Conservation (phyloP, 2,113 vertebrate genomes). For the Tetraodon nigroviridis region DNA sequence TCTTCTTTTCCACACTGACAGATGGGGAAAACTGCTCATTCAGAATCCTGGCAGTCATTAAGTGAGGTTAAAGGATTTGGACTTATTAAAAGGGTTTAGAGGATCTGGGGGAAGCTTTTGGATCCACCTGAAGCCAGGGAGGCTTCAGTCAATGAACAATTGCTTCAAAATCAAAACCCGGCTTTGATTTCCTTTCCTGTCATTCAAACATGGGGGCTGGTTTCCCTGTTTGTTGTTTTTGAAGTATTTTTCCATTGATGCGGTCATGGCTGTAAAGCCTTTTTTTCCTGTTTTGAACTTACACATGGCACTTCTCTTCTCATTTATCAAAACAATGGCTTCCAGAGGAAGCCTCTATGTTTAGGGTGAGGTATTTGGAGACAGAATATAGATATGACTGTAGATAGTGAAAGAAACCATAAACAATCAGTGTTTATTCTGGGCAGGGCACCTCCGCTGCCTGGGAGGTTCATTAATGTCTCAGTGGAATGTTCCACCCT, state of each 20-base stretch:
- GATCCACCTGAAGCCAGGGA: constrained; percentile 29
- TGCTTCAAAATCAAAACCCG: constrained; percentile 38
- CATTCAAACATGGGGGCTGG: background rate
- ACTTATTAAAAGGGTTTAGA: constrained; percentile 54
- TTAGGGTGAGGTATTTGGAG: too few species aligned
- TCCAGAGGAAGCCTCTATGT: background rate
- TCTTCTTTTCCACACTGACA: constrained; percentile 20
- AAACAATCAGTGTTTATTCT: too few species aligned
- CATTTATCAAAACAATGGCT: background rate
- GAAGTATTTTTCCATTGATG: constrained; percentile 30
- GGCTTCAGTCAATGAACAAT: constrained; percentile 51
- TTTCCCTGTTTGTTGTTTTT: constrained; percentile 30
- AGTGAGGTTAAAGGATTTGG: constrained; percentile 48
- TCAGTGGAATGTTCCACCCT: too few species aligned
- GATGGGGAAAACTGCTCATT: constrained; percentile 16
- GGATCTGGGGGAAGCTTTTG: constrained; percentile 41
- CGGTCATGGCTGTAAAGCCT: background rate
- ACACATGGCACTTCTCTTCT: too few species aligned
- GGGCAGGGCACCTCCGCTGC: too few species aligned
- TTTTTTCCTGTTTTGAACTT: too few species aligned
- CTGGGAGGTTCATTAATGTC: too few species aligned
- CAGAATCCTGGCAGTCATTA: constrained; percentile 30
- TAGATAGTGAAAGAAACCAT: too few species aligned
- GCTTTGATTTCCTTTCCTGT: constrained; percentile 17
- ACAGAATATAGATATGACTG: too few species aligned